A percentile compares a stretch with the other conserved stretches of the same genome.
Conservation (phyloP, 2,797 vertebrate genomes). For the Bovichtus diacanthus region DNA sequence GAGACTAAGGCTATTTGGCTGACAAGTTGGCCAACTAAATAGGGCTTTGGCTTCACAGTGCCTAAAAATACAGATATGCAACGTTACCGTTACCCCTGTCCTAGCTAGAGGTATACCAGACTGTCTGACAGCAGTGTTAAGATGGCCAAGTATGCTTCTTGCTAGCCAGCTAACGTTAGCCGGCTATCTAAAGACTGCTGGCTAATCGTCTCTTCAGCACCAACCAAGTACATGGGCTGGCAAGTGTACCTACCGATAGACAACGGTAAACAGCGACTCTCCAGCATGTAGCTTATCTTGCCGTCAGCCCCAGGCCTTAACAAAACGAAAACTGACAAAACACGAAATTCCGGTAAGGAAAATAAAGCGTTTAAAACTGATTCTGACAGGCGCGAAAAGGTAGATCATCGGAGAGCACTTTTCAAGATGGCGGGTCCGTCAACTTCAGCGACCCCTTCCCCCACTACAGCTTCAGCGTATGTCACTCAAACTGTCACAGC, state of each 20-base stretch:
- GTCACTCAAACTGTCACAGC: slow-evolving; percentile 68
- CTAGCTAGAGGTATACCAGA: slow-evolving; percentile 2
- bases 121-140: slow-evolving; percentile 51
- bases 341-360: slow-evolving; percentile 22
- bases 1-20: not conserved
- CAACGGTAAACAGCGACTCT: slow-evolving; percentile 71
- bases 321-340: slow-evolving; percentile 45
- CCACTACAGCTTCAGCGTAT: slow-evolving; percentile 72
- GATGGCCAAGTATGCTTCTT: slow-evolving; percentile 56
- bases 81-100: not conserved
- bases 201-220: slow-evolving; percentile 73
- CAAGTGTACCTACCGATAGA: slow-evolving; percentile 82
- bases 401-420: slow-evolving; percentile 81
- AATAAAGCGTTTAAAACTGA: slow-evolving; percentile 81
- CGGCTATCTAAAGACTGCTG: slow-evolving; percentile 65
- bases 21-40: not conserved
- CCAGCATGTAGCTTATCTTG: slow-evolving; percentile 77
- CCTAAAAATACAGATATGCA: not conserved
- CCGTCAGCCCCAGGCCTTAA: slow-evolving; percentile 58
- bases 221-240: slow-evolving; percentile 67
- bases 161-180: slow-evolving; percentile 69
- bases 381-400: slow-evolving; percentile 86
- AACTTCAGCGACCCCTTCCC: slow-evolving; percentile 86
- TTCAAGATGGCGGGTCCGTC: slow-evolving; percentile 89
- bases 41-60: not conserved